Percentiles rank a stretch among this genome's conserved stretches.
phyloP scores from a whole-genome alignment of 2,888 invertebrate genomes.

The Rhogogaster chlorosoma region DNA sequence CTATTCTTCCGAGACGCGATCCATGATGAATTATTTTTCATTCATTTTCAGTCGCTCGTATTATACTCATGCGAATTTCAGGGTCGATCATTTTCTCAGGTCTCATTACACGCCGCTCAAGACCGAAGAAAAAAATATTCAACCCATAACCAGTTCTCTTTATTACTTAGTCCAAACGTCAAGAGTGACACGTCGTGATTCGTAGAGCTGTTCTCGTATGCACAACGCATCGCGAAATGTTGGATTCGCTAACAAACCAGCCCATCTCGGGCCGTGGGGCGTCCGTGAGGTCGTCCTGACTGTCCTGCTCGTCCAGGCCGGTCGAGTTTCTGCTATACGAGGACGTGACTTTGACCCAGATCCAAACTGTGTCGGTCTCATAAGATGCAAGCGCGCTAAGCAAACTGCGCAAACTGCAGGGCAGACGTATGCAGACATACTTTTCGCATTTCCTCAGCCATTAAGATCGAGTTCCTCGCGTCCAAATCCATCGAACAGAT shows the following conservation, averaged over 20 bases:
- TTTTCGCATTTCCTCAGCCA: neutral
- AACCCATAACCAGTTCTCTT: slow-evolving; percentile 43
- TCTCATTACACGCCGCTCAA: neutral
- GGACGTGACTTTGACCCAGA: slow-evolving; percentile 77
- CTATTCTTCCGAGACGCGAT: neutral
- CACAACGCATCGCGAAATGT: slow-evolving; percentile 16
- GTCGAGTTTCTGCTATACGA: slow-evolving; percentile 56
- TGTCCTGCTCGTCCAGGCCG: slow-evolving; percentile 47
- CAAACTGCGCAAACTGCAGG: slow-evolving; percentile 6
- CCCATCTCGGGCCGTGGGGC: slow-evolving; percentile 40
- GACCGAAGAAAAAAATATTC: neutral
- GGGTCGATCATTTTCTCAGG: neutral
- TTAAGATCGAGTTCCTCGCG: neutral
- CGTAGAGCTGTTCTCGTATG: slow-evolving; percentile 36
- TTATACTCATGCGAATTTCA: neutral
- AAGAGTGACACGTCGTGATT: slow-evolving; percentile 33
- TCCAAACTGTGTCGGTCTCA: slow-evolving; percentile 69
- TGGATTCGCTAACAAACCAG: slow-evolving; percentile 19
- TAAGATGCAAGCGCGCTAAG: slow-evolving; percentile 63
- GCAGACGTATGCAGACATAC: neutral
- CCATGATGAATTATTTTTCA: neutral
- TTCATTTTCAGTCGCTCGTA: neutral
- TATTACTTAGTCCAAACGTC: neutral
- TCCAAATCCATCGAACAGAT: neutral
- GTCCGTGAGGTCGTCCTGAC: slow-evolving; percentile 48